Evolutionary conservation across 2,113 vertebrate species (phyloP), one percentile per base, ranked within the genome.

Genomic region (Sapajus apella): DNA sequence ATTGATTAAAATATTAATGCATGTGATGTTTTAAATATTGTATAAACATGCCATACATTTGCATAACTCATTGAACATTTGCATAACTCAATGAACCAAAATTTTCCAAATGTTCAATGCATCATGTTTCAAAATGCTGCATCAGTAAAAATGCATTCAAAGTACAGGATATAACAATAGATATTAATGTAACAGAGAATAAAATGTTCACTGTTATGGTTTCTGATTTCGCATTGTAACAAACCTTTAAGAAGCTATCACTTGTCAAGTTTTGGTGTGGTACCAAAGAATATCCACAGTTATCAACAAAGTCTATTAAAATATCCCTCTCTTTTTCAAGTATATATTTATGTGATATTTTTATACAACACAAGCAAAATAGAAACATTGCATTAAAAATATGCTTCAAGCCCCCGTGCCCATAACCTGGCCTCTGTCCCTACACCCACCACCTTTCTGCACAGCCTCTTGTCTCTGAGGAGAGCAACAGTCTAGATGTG

Each of bases 401-500:
- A 25, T 7, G 1, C n/a, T 37, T n/a, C 35, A 12, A 21, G 32
- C 3, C 10, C 21, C 30, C 10, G 47, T 80, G 1, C 30, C 61
- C 12, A 14, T 4, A 8, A 10, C 1, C 14, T 8, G 0, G 25
- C 45, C 37, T 12, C 2, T 25, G 37, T 3, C 79, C 8, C 27
- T 21, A 8, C 0, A 21, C n/a, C 45, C 0, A 0, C 23, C 1
- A 2, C 37, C 50, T 58, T 23, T 11, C 73, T 37, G 10, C 20
- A 0, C 35, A 43, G 17, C 43, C 27, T 45, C 47, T n/a, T 2
- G 79, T 37, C 20, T 7, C 72, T 43, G 6, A 56, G 56, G 3
- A 72, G 25, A 8, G 27, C 10, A 10, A 21, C 0, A 16, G 35
- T 25, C 3, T 11, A 0, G 32, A 13, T 2, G 61, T 30, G 30